A percentile compares a stretch with the other conserved stretches of the same genome.
phyloP scores from a whole-genome alignment of 1,140 invertebrate species.

The Brachionus rotundiformis region DNA sequence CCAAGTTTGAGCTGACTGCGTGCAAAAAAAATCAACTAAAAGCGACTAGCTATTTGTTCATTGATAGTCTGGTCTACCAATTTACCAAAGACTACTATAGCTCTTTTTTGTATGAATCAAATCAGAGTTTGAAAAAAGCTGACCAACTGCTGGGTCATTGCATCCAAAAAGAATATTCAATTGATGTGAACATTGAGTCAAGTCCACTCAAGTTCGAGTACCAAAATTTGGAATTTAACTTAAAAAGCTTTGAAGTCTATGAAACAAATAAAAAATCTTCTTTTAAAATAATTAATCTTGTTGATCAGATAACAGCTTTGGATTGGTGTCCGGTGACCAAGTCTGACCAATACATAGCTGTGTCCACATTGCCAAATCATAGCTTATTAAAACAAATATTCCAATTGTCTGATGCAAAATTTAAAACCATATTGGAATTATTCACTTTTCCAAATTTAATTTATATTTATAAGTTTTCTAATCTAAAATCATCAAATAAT shows the following conservation, averaged over 20 bases:
- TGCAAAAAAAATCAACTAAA: constrained; percentile 39
- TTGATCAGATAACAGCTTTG: neutral
- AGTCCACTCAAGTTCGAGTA: neutral
- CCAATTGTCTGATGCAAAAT: neutral
- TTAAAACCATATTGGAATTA: neutral
- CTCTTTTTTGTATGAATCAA: neutral
- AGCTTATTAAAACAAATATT: neutral
- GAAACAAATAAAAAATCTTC: neutral
- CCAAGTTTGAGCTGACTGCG: constrained; percentile 1
- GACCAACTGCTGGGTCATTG: neutral
- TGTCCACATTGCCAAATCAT: neutral
- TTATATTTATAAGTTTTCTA: constrained; percentile 16
- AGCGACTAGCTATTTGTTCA: neutral
- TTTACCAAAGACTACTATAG: neutral
- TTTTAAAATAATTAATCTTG: constrained; percentile 16
- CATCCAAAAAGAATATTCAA: neutral
- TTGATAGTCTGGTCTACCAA: neutral
- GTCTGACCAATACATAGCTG: neutral
- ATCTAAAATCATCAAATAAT: neutral
- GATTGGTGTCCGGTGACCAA: constrained; percentile 8
- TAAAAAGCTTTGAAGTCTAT: neutral
- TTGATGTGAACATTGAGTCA: neutral
- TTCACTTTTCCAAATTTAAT: constrained; percentile 13
- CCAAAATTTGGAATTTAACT: neutral
- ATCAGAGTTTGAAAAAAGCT: neutral